phyloP scores from a whole-genome alignment of 1,140 invertebrate genomes.

The Drosophila nasuta region DNA sequence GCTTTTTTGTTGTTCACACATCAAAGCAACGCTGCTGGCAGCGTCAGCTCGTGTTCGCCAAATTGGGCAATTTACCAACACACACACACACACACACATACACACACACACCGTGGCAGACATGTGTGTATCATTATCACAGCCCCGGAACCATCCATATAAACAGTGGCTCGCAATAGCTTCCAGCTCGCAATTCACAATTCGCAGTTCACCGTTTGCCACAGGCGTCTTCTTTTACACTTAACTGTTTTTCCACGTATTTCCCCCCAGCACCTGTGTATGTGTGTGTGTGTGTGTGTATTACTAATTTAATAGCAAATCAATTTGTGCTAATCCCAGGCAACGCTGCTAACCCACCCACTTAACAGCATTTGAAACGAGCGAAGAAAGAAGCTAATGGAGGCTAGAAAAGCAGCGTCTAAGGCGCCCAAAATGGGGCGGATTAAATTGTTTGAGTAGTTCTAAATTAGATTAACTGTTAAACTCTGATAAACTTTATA shows the following conservation, averaged over 20 bases:
- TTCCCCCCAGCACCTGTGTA: constrained; percentile 34
- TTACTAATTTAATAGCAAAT: constrained; percentile 82
- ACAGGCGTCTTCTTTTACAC: constrained; percentile 81
- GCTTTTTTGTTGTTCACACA: constrained; percentile 75
- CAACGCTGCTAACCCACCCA: constrained; percentile 67
- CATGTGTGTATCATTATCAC: constrained; percentile 78
- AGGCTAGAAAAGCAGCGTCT: not conserved
- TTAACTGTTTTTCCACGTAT: constrained; percentile 80
- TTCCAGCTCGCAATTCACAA: constrained; percentile 21
- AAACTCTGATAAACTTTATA: no score
- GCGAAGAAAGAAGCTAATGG: not conserved
- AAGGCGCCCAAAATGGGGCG: constrained; percentile 36
- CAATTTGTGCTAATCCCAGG: constrained; percentile 80
- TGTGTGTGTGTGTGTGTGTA: constrained; percentile 34
- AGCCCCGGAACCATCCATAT: constrained; percentile 49
- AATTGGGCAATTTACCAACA: constrained; percentile 73
- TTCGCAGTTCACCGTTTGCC: constrained; percentile 36
- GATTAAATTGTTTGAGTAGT: not conserved
- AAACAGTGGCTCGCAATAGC: constrained; percentile 36
- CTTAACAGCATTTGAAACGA: constrained; percentile 49
- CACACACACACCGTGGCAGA: not conserved
- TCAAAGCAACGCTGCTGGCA: constrained; percentile 65
- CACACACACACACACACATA: constrained; percentile 13
- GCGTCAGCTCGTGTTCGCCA: constrained; percentile 60
- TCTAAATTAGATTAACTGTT: no score